Conservation (phyloP, 2,888 invertebrate species). For the Heliconius ismenius region DNA sequence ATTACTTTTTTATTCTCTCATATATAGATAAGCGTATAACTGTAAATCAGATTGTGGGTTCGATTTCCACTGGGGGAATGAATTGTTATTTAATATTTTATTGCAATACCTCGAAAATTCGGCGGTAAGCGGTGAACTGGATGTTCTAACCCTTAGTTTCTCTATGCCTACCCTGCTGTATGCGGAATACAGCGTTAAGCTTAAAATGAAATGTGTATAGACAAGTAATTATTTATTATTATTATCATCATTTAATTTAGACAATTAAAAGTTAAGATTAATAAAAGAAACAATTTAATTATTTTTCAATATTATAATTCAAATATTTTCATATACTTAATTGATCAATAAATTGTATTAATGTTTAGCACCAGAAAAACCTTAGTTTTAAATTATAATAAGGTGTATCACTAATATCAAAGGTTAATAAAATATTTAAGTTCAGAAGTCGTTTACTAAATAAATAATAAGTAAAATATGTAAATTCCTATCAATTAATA, state of each 20-base stretch:
- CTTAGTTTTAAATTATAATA: not conserved
- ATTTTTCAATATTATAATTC: not conserved
- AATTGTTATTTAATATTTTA: too few relatives aligned
- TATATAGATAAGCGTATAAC: not conserved
- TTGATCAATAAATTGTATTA: not conserved
- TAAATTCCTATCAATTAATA: conserved; percentile 18
- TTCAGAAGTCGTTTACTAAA: conserved; percentile 14
- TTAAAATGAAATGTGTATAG: not conserved
- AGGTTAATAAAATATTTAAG: not conserved
- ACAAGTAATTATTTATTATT: not conserved
- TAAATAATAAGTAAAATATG: conserved; percentile 22
- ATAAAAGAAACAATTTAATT: not conserved
- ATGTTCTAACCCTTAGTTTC: too few relatives aligned
- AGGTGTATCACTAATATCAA: conserved; percentile 9
- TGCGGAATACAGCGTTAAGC: too few relatives aligned
- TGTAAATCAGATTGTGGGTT: too few relatives aligned
- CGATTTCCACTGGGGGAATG: too few relatives aligned
- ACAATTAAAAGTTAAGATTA: not conserved
- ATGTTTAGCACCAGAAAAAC: not conserved
- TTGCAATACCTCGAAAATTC: too few relatives aligned
- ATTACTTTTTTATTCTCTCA: not conserved
- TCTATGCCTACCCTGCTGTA: too few relatives aligned
- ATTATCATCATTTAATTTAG: not conserved
- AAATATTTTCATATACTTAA: not conserved
- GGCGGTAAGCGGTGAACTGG: too few relatives aligned